These are phyloP conservation scores for Poeciliopsis presidionis DNA, from an alignment of 2,797 vertebrate species.

Conservation along the genomic window DNA sequence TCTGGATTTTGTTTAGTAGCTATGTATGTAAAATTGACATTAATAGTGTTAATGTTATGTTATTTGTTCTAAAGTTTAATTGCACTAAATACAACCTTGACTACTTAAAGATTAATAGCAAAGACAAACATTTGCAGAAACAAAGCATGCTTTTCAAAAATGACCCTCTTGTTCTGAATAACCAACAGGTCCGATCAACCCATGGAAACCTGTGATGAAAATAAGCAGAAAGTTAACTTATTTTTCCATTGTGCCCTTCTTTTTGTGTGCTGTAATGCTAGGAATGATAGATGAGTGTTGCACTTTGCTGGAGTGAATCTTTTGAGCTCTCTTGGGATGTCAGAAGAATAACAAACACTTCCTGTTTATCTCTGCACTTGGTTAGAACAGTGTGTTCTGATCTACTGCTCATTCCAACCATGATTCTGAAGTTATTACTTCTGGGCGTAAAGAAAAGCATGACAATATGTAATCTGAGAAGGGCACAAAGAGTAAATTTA, in stretches of 20 bases:
- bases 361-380: constrained; percentile 74
- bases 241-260: constrained; percentile 3
- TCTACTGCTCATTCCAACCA: constrained; percentile 39
- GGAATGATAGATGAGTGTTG: constrained; percentile 43
- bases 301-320: constrained; percentile 35
- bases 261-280: constrained; percentile 23
- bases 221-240: constrained; percentile 18
- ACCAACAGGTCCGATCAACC: constrained; percentile 26
- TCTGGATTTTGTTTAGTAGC: not conserved
- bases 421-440: constrained; percentile 21
- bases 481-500: not conserved
- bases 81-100: not conserved
- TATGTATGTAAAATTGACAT: not conserved
- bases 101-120: constrained; percentile 3
- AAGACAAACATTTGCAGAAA: not conserved
- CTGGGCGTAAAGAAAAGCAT: constrained; percentile 5
- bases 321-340: constrained; percentile 49
- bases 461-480: not conserved
- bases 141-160: constrained; percentile 18
- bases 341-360: constrained; percentile 71
- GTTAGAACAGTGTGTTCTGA: constrained; percentile 60
- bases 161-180: constrained; percentile 36
- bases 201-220: constrained; percentile 39
- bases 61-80: not conserved
- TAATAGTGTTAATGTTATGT: not conserved